Percentiles rank a stretch among this genome's conserved stretches.
phyloP scores from a whole-genome alignment of 2,113 vertebrate genomes.

The Mesoclemmys tuberculata region DNA sequence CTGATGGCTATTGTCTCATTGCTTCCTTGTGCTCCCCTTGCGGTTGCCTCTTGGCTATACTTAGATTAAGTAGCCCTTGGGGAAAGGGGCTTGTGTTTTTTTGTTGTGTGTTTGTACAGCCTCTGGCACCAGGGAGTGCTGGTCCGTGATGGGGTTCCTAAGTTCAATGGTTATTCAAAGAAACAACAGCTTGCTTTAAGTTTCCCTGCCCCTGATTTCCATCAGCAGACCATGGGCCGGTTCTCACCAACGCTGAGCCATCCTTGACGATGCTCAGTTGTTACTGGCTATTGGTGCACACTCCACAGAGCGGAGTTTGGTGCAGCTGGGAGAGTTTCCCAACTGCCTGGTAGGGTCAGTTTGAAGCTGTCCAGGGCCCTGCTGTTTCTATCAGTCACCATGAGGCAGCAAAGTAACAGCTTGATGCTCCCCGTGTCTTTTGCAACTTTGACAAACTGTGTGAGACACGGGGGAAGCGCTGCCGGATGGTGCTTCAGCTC shows the following conservation, averaged over 20 bases:
- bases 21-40: neutral
- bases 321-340: neutral
- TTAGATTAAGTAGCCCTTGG: neutral
- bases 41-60: neutral
- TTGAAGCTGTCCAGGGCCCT: too few relatives aligned
- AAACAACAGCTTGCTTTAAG: neutral
- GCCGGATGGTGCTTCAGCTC: neutral
- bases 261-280: neutral
- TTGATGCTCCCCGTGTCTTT: neutral
- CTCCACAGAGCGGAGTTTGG: neutral
- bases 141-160: neutral
- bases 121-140: neutral
- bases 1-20: neutral
- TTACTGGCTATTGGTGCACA: neutral
- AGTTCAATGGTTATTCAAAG: neutral
- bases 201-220: neutral
- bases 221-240: neutral
- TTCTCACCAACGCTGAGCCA: neutral
- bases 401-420: neutral
- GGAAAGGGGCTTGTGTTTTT: neutral
- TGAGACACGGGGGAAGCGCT: neutral
- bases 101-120: neutral
- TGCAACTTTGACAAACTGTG: too few relatives aligned
- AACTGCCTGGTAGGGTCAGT: neutral
- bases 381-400: neutral